Base-by-base conservation (phyloP, 2,888 invertebrate species). In the Asteroscopus sphinx region DNA sequence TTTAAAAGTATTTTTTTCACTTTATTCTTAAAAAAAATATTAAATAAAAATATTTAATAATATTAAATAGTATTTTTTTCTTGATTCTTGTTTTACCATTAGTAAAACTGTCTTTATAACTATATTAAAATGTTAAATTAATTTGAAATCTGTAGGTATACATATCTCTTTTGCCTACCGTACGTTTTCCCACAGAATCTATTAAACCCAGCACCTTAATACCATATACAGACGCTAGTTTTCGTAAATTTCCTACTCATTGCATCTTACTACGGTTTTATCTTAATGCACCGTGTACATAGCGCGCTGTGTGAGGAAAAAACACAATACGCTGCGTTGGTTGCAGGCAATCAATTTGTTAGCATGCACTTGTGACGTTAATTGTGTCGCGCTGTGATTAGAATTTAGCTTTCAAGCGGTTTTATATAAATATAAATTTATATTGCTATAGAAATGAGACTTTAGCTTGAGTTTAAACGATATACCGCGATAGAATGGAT, bases 331-430 rank as follows among this genome's bases (percentile, higher is more conserved):
- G 25, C 3, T 8, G 32, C 25, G 21, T 37, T 49, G 49, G 49
- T 44, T 56, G 37, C 35, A 25, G 41, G 2, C 25, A 28, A 36
- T 56, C 44, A 45, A 56, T 49, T 17, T 55, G 54, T 49, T 46
- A 49, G 44, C 48, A 44, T 9, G 36, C 36, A 36, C 33, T 44
- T 44, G 15, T 56, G 32, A 39, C 37, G 42, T 32, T 36, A 15
- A 36, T 35, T 42, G 42, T 42, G 25, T 39, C 39, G 39, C 21
- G 21, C 39, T 8, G 21, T 39, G 21, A 21, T 21, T n/a, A 39
- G 25, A 28, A 9, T 21, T 4, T 21, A 9, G 6, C 37, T 17
- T 37, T 37, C 6, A 11, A 37, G 37, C 17, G 17, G 21, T 11
- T 16, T 28, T 9, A 28, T 28, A 28, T 28, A 0, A 28, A 1